Evolutionary conservation across 2,888 invertebrate genomes (phyloP), one percentile per base, ranked within the genome.

Genomic region (Thalpophila matura): DNA sequence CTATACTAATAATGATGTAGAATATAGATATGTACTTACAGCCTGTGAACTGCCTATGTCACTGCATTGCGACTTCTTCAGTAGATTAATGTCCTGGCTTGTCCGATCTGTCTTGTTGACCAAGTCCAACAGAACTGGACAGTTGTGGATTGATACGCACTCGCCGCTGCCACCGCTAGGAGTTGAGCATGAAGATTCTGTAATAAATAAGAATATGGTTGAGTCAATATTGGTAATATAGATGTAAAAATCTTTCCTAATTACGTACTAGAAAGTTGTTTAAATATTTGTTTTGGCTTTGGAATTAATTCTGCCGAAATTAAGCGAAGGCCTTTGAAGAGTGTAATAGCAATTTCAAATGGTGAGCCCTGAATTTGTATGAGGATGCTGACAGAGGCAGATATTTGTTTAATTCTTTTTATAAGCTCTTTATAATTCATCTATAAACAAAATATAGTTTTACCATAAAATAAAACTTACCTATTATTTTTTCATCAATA

Each of bases 121-220:
- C 14, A 93, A 60, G 0, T 61, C 76, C n/a, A 89, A 47, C 9
- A 96, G 77, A 1, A 84, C 68, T 0, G 75, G 56, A 63, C 96
- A 96, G 10, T 89, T 60, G 59, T 85, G 76, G 1, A 96, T 77
- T 0, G 85, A 83, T 3, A 94, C 75, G 76, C 96, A 96, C 9
- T 77, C 79, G 0, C 94, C 95, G 0, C 51, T 51, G 2, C 84
- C 86, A 1, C 83, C 81, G 45, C 85, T 89, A 0, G 95, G 93
- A 0, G 95, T 91, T 16, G 54, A 67, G 77, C 96, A 96, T 35
- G 76, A 1, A 2, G 55, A 38, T 56, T 71, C 70, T 71, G 61
- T n/a, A 66, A 66, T n/a, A 1, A 61, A 66, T 16, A 20, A 38
- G 14, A 22, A 24, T 35, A 18, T 3, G n/a, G n/a, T n/a, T n/a